phyloP scores from a whole-genome alignment of 2,888 invertebrate genomes.

The Stramonita haemastoma region DNA sequence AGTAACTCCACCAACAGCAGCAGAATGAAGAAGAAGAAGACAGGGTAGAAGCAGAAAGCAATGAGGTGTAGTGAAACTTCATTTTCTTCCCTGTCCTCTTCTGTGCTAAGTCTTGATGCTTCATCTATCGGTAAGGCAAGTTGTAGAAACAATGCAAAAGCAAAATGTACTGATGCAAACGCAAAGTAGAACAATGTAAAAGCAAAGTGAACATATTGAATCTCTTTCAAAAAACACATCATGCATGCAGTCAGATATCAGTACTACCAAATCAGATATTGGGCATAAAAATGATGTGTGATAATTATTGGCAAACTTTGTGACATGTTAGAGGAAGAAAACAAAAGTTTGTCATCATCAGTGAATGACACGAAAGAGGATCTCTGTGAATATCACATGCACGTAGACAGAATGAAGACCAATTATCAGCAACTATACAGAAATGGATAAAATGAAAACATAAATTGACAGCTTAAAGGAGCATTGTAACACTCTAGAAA shows the following conservation, averaged over 20 bases:
- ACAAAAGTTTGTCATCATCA: background rate
- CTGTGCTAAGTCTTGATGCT: no score
- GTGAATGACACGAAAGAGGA: background rate
- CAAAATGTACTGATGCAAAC: no score
- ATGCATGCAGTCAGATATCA: background rate
- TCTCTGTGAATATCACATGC: background rate
- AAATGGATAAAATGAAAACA: background rate
- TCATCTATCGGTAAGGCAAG: no score
- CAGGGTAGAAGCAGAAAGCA: background rate
- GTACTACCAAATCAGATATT: background rate
- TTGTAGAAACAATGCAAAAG: background rate
- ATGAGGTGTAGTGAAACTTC: background rate
- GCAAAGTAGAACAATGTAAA: background rate
- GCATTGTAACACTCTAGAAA: background rate
- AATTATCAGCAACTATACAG: background rate
- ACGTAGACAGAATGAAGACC: background rate
- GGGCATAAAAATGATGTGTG: background rate
- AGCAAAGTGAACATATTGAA: background rate
- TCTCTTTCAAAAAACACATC: no score
- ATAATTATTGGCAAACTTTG: background rate
- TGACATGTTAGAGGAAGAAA: no score
- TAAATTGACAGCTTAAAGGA: background rate
- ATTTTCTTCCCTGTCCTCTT: background rate
- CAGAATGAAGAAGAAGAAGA: background rate
- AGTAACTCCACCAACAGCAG: background rate